phyloP scores from a whole-genome alignment of 2,888 invertebrate genomes.

The Eilema sororculum region DNA sequence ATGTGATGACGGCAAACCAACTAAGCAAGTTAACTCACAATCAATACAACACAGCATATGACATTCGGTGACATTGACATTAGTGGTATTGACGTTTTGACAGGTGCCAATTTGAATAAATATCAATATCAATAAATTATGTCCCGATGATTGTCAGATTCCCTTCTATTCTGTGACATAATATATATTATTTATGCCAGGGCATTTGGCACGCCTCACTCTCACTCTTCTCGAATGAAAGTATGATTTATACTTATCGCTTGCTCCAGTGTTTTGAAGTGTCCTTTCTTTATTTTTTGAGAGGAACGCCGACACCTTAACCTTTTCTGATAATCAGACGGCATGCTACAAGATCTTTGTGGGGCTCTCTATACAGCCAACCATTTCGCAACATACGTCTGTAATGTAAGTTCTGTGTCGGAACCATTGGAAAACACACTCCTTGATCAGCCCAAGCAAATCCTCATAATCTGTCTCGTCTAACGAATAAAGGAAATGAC shows the following conservation, averaged over 20 bases:
- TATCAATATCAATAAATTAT: neutral
- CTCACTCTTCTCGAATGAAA: too few relatives aligned
- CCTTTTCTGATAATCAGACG: neutral
- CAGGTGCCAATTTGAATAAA: neutral
- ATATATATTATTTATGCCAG: neutral
- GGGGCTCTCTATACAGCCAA: neutral
- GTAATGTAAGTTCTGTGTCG: conserved; percentile 21
- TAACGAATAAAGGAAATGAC: conserved; percentile 42
- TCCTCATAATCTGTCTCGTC: conserved; percentile 29
- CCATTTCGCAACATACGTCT: neutral
- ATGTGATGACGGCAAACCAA: neutral
- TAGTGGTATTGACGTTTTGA: neutral
- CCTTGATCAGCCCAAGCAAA: conserved; percentile 15
- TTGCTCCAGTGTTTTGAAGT: too few relatives aligned
- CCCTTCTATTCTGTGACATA: neutral
- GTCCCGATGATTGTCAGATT: neutral
- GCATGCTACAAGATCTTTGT: neutral
- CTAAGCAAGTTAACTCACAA: neutral
- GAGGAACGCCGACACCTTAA: neutral
- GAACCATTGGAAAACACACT: conserved; percentile 30
- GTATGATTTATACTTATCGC: too few relatives aligned
- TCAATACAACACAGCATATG: neutral
- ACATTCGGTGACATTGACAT: conserved; percentile 2
- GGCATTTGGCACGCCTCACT: too few relatives aligned
- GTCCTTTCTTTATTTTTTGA: neutral